Evolutionary conservation across 2,113 vertebrate species (phyloP), one percentile per base, ranked within the genome.

Genomic region (Bombycilla garrulus): DNA sequence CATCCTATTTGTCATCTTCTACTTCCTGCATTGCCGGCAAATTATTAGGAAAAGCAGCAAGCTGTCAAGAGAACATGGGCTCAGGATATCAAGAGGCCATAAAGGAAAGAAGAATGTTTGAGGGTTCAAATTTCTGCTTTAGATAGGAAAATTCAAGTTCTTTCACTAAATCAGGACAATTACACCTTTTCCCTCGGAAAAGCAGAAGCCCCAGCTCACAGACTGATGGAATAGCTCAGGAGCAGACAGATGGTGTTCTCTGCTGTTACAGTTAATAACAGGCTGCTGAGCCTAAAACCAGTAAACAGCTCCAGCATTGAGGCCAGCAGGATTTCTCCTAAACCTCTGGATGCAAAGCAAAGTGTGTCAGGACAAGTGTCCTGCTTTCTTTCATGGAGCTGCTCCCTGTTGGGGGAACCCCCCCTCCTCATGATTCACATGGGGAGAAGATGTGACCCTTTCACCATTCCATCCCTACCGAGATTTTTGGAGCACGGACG

Each of bases 171-270:
- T 40, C 45, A 58, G 62, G 31, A 86, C 24, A 51, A 54, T 86
- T 85, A 56, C 10, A 87, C 29, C 25, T 61, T 88, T 90, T 81
- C 78, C 42, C 51, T 81, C 21, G 15, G 24, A 69, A 77, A 54
- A 40, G n/a, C 15, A 50, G 77, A 86, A 18, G 26, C 21, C 81
- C 19, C 58, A 86, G 6, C 23, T 58, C 71, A 22, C 16, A 60
- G 57, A 4, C 21, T 58, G 64, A 70, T 42, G 20, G 40, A 88
- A 50, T 7, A 88, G n/a, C 60, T 82, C 51, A 40, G 64, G 38
- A 72, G 67, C 79, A 74, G 64, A 80, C 80, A 94, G 86, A 83
- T 88, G 76, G 76, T 88, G 56, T 88, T 88, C 76, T 81, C 60
- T 70, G 74, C 42, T 11, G 1, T 38, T 66, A 18, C 14, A 54